Percentiles rank a stretch among this genome's conserved stretches.
Evolutionary conservation across 2,797 vertebrate species (phyloP).

Genomic region (Lepilemur septentrionalis): DNA sequence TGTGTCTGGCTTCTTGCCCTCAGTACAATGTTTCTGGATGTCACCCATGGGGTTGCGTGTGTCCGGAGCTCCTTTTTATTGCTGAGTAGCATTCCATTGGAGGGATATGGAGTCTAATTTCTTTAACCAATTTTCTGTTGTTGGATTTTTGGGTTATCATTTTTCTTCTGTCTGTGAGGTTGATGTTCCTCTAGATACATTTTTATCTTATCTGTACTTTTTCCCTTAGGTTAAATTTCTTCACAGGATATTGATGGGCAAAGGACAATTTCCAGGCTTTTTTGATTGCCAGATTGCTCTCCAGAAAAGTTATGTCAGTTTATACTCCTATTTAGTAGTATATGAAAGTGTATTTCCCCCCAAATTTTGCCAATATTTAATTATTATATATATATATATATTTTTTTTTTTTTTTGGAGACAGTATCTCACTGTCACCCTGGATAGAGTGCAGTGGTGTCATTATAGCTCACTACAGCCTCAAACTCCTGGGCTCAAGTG

Average conservation of each 20-base stretch:
- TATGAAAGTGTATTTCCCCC: too few species aligned
- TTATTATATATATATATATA: background rate
- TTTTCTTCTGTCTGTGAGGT: background rate
- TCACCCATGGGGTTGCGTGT: accelerated
- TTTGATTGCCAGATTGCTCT: background rate
- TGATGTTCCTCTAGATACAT: background rate
- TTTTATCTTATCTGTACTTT: background rate
- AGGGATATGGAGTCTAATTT: background rate
- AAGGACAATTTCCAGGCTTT: background rate
- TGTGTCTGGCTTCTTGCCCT: background rate
- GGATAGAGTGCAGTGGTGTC: too few species aligned
- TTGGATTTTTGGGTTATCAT: background rate
- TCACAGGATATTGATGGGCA: background rate
- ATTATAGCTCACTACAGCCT: too few species aligned
- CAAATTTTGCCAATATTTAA: background rate
- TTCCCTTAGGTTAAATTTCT: background rate
- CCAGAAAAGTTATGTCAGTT: background rate
- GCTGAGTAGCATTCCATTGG: accelerated
- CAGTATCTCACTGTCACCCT: too few species aligned
- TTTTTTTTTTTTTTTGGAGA: too few species aligned
- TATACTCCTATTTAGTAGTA: too few species aligned
- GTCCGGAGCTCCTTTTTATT: background rate
- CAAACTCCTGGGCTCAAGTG: too few species aligned
- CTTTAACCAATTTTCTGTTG: background rate
- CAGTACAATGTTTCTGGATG: background rate